phyloP scores from a whole-genome alignment of 2,113 vertebrate species.

The Sceloporus tristichus region DNA sequence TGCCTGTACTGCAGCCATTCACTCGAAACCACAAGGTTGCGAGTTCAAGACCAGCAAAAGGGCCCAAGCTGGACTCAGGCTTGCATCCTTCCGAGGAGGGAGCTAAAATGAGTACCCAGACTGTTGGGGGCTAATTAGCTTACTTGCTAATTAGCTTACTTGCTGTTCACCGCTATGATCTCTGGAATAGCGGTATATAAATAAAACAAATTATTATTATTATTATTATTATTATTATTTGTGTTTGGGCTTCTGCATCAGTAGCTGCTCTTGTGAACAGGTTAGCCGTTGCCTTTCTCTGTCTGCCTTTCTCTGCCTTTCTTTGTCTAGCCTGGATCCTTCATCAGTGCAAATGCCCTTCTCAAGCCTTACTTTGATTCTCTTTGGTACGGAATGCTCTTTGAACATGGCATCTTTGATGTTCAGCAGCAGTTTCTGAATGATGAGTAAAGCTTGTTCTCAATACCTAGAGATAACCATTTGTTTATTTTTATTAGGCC shows the following conservation, averaged over 20 bases:
- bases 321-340: accelerated
- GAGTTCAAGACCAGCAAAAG: too few relatives aligned
- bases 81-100: too few relatives aligned
- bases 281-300: neutral
- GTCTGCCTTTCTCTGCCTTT: neutral
- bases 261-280: neutral
- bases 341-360: accelerated
- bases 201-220: too few relatives aligned
- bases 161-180: too few relatives aligned
- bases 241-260: neutral
- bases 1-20: too few relatives aligned
- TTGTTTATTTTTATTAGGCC: constrained; percentile 12
- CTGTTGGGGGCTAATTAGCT: too few relatives aligned
- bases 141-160: too few relatives aligned
- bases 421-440: neutral
- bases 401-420: neutral
- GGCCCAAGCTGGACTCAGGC: too few relatives aligned
- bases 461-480: neutral
- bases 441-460: neutral
- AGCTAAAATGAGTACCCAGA: too few relatives aligned
- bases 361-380: neutral
- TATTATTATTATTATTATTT: neutral
- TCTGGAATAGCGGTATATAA: too few relatives aligned
- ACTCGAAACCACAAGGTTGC: too few relatives aligned
- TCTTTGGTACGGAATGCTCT: neutral